Evolutionary conservation across 2,113 vertebrate genomes (phyloP).

Genomic region (Diadophis punctatus): DNA sequence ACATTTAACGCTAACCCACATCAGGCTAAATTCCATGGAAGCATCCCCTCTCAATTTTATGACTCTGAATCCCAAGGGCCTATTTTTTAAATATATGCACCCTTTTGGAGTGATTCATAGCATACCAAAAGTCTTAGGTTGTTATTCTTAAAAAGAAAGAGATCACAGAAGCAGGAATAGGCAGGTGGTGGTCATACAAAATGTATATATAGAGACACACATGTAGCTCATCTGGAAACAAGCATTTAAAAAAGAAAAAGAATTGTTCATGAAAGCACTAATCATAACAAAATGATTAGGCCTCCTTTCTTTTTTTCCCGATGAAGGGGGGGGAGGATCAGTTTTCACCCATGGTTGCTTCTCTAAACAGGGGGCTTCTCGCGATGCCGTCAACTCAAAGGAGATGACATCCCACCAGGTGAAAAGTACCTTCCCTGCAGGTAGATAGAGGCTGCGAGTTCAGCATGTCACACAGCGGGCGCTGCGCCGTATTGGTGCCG

Average conservation of each 20-base stretch:
- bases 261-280: background rate
- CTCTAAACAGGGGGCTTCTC: fast-evolving
- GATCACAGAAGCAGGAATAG: background rate
- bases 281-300: background rate
- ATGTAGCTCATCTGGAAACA: background rate
- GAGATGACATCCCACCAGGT: background rate
- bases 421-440: background rate
- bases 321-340: background rate
- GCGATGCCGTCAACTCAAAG: background rate
- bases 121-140: background rate
- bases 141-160: background rate
- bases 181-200: background rate
- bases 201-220: background rate
- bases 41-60: background rate
- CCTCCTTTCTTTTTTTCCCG: background rate
- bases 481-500: background rate
- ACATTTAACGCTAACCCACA: background rate
- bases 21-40: background rate
- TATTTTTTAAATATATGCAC: background rate
- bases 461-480: background rate
- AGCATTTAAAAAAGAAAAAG: background rate
- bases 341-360: background rate
- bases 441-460: background rate
- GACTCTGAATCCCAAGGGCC: background rate
- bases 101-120: background rate